A percentile compares a stretch with the other conserved stretches of the same genome.
Evolutionary conservation across 2,888 invertebrate genomes (phyloP).

Genomic region (Isotomurus palustris): DNA sequence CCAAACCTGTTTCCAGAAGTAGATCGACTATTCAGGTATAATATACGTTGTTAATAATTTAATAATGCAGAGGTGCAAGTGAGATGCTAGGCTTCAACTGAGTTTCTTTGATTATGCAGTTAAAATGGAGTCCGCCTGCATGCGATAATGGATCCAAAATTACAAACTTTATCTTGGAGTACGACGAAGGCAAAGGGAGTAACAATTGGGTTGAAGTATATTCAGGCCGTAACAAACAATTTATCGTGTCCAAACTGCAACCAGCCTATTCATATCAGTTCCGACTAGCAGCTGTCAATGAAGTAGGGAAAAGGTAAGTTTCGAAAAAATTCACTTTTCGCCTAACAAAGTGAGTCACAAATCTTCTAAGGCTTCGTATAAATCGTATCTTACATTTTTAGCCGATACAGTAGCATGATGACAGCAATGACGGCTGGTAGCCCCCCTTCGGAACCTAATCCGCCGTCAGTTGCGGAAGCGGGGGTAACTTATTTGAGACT

Average conservation of each 20-base stretch:
- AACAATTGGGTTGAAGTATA: slow-evolving; percentile 68
- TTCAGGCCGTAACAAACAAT: slow-evolving; percentile 69
- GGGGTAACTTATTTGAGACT: slow-evolving; percentile 63
- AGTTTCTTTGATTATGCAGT: slow-evolving; percentile 44
- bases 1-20: slow-evolving; percentile 34
- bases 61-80: background rate
- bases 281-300: slow-evolving; percentile 77
- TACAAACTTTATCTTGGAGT: slow-evolving; percentile 70
- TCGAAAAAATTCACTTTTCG: no score
- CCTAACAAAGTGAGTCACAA: background rate
- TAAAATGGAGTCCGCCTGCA: slow-evolving; percentile 60
- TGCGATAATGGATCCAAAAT: slow-evolving; percentile 76
- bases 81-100: background rate
- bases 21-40: slow-evolving; percentile 39
- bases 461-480: slow-evolving; percentile 66
- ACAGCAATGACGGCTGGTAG: slow-evolving; percentile 71
- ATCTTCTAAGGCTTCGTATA: background rate
- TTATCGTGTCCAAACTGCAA: slow-evolving; percentile 67
- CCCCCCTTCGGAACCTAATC: slow-evolving; percentile 70
- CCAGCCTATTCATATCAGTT: slow-evolving; percentile 77
- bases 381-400: slow-evolving; percentile 47
- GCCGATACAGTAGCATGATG: slow-evolving; percentile 65
- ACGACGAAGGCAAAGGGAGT: slow-evolving; percentile 63
- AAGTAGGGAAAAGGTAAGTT: slow-evolving; percentile 62
- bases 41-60: background rate